phyloP scores from a whole-genome alignment of 1,140 invertebrate species.

The Procambarus virginalis region DNA sequence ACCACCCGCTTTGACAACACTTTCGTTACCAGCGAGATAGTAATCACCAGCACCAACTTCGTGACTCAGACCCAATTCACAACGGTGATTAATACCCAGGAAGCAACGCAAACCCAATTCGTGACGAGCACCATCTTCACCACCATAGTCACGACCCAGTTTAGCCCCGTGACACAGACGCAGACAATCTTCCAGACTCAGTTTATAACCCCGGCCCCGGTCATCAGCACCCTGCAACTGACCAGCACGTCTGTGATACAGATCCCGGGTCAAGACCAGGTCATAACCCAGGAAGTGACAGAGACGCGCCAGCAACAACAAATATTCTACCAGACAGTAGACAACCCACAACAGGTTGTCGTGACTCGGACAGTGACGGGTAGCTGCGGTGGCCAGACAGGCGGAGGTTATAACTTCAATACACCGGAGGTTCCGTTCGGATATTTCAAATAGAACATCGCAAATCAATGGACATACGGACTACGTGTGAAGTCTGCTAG shows the following conservation, averaged over 20 bases:
- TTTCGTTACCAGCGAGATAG: slow-evolving; percentile 16
- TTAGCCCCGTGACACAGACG: slow-evolving; percentile 41
- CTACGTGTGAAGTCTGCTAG: background rate
- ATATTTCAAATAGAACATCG: background rate
- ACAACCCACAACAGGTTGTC: slow-evolving; percentile 11
- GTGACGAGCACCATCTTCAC: slow-evolving; percentile 42
- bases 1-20: slow-evolving; percentile 32
- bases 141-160: slow-evolving; percentile 21
- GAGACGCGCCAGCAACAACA: slow-evolving; percentile 25
- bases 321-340: slow-evolving; percentile 41
- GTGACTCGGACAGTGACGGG: slow-evolving; percentile 46
- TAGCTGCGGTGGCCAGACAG: slow-evolving; percentile 33
- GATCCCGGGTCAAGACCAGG: slow-evolving; percentile 29
- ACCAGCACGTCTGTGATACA: slow-evolving; percentile 38
- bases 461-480: background rate
- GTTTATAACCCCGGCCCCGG: slow-evolving; percentile 12
- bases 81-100: slow-evolving; percentile 39
- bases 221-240: slow-evolving; percentile 8
- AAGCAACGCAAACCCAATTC: slow-evolving; percentile 37
- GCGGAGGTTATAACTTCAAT: background rate
- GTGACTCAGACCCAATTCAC: slow-evolving; percentile 40
- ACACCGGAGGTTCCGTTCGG: background rate
- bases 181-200: slow-evolving; percentile 32
- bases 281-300: slow-evolving; percentile 32
- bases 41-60: slow-evolving; percentile 48